Percentiles rank a stretch among this genome's conserved stretches.
These are phyloP conservation scores for Lepidurus packardi DNA, from an alignment of 1,140 invertebrate genomes.

Conservation along the genomic window DNA sequence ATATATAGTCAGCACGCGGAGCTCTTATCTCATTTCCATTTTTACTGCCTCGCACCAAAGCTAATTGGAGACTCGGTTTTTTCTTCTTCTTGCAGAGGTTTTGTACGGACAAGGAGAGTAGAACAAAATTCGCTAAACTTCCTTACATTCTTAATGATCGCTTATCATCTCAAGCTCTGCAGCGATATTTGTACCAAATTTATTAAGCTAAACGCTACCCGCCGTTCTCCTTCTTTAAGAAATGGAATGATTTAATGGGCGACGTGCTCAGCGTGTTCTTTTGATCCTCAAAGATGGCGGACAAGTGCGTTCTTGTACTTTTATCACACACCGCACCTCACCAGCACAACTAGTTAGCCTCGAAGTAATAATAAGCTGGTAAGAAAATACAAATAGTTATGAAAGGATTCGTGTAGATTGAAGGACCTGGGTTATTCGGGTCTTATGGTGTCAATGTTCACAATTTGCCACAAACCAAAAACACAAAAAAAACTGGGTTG, in stretches of 20 bases:
- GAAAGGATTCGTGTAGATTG: too few relatives aligned
- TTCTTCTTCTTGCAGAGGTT: not conserved
- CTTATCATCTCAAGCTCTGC: not conserved
- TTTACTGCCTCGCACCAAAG: slow-evolving; percentile 18
- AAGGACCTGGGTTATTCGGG: too few relatives aligned
- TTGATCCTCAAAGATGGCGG: not conserved
- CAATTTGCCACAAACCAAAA: not conserved
- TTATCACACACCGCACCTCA: not conserved
- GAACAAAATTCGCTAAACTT: not conserved
- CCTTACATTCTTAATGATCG: slow-evolving; percentile 2
- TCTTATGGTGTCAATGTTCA: not conserved
- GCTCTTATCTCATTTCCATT: slow-evolving; percentile 18
- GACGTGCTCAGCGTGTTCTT: not conserved
- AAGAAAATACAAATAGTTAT: too few relatives aligned
- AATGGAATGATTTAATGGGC: not conserved
- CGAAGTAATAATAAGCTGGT: not conserved
- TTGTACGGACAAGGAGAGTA: not conserved
- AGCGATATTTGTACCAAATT: slow-evolving; percentile 12
- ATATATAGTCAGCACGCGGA: slow-evolving; percentile 21
- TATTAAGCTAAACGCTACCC: slow-evolving; percentile 15
- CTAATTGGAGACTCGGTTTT: slow-evolving; percentile 10
- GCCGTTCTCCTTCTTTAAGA: not conserved
- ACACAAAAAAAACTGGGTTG: not conserved
- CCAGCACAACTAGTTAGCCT: not conserved
- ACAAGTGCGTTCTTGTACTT: not conserved